Percentiles rank a stretch among this genome's conserved stretches.
These are phyloP conservation scores for Sipha maydis DNA, from an alignment of 2,888 invertebrate genomes.

Conservation along the genomic window DNA sequence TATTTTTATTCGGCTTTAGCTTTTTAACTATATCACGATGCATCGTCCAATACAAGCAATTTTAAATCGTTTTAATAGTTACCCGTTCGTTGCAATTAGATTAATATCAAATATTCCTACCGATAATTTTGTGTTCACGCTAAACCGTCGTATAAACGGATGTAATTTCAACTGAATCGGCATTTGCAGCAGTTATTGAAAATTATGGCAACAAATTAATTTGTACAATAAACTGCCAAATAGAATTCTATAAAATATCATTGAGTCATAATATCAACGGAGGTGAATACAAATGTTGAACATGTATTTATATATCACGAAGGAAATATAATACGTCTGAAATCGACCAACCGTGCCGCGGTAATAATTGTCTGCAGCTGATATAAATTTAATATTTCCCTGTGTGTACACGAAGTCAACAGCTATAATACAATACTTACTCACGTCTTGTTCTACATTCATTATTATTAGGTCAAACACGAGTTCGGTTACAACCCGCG, in stretches of 20 bases:
- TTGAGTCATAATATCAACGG: background rate
- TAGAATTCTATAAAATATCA: background rate
- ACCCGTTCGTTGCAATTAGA: background rate
- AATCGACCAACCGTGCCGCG: background rate
- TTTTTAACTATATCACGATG: background rate
- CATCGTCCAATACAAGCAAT: background rate
- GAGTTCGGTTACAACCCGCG: conserved; percentile 16
- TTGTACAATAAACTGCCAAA: background rate
- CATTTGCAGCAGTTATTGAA: background rate
- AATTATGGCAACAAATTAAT: background rate
- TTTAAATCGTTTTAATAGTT: background rate
- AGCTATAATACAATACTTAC: conserved; percentile 23
- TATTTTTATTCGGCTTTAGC: background rate
- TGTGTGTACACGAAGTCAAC: conserved; percentile 24
- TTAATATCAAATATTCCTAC: background rate
- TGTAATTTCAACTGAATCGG: background rate
- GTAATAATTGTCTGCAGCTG: conserved; percentile 18
- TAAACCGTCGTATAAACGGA: background rate
- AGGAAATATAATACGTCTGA: background rate
- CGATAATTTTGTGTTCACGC: background rate
- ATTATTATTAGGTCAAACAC: conserved; percentile 54
- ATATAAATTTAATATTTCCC: conserved; percentile 32
- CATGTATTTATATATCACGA: background rate
- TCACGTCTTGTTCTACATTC: conserved; percentile 22
- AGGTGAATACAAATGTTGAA: background rate